A percentile compares a stretch with the other conserved stretches of the same genome.
Evolutionary conservation across 2,113 vertebrate species (phyloP).

Genomic region (Hiodon tergisus): DNA sequence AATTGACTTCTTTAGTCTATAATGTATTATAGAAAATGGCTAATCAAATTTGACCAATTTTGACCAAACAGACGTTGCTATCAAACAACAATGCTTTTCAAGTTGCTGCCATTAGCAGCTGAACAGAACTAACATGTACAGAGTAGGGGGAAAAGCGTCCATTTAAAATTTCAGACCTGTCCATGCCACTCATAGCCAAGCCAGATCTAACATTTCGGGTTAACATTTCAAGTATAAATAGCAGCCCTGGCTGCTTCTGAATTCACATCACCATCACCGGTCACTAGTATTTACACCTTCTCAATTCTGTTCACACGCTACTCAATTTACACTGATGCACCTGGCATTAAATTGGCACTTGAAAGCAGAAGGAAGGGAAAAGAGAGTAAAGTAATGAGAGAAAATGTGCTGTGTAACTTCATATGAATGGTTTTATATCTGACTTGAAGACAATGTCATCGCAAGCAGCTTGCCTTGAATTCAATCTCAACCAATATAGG

Average conservation of each 20-base stretch:
- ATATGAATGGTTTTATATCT: too few species aligned
- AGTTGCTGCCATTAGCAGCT: too few species aligned
- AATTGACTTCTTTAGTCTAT: too few species aligned
- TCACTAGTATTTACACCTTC: conserved; percentile 35
- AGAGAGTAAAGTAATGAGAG: not conserved
- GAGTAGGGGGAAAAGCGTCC: not conserved
- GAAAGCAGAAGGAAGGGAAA: not conserved
- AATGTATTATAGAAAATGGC: too few species aligned
- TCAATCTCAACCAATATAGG: too few species aligned
- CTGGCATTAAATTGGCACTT: conserved; percentile 31
- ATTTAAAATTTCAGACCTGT: not conserved
- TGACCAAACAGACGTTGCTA: too few species aligned
- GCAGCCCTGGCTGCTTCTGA: conserved; percentile 23
- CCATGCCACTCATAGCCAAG: conserved; percentile 12
- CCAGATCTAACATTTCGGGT: conserved; percentile 33
- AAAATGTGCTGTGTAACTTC: not conserved
- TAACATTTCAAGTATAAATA: conserved; percentile 29
- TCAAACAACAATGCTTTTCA: too few species aligned
- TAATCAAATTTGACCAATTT: too few species aligned
- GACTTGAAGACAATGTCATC: too few species aligned
- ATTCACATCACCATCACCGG: conserved; percentile 24
- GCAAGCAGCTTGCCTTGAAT: too few species aligned
- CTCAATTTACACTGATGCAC: conserved; percentile 28
- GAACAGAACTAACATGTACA: not conserved
- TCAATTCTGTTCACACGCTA: not conserved